A percentile compares a stretch with the other conserved stretches of the same genome.
phyloP scores from a whole-genome alignment of 2,113 vertebrate genomes.

The Neotoma lepida region DNA sequence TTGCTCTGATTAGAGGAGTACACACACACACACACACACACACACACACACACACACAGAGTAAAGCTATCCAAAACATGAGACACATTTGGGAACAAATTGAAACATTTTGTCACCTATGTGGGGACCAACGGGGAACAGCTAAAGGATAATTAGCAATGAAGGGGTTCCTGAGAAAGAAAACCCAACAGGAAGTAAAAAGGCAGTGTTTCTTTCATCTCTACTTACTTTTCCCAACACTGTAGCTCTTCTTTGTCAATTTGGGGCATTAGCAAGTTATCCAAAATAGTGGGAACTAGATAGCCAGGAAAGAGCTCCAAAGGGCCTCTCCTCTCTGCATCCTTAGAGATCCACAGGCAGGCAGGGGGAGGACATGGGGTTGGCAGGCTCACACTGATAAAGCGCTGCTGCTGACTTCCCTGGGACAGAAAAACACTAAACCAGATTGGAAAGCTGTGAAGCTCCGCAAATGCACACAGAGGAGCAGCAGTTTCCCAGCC shows the following conservation, averaged over 20 bases:
- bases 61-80: not conserved
- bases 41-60: not conserved
- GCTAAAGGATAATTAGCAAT: not conserved
- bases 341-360: not conserved
- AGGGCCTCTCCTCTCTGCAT: no score
- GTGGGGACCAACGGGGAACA: not conserved
- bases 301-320: not conserved
- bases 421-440: not conserved
- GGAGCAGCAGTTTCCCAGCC: no score
- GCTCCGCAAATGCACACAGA: not conserved
- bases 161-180: not conserved
- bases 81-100: not conserved
- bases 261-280: not conserved
- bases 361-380: not conserved
- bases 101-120: not conserved
- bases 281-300: not conserved
- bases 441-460: not conserved
- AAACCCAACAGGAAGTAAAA: not conserved
- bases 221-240: not conserved
- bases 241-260: not conserved
- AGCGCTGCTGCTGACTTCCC: not conserved
- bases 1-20: not conserved
- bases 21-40: no score
- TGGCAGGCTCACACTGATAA: not conserved
- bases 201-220: no score